Base-by-base conservation (phyloP, 1,140 invertebrate species). In the Uloborus diversus region DNA sequence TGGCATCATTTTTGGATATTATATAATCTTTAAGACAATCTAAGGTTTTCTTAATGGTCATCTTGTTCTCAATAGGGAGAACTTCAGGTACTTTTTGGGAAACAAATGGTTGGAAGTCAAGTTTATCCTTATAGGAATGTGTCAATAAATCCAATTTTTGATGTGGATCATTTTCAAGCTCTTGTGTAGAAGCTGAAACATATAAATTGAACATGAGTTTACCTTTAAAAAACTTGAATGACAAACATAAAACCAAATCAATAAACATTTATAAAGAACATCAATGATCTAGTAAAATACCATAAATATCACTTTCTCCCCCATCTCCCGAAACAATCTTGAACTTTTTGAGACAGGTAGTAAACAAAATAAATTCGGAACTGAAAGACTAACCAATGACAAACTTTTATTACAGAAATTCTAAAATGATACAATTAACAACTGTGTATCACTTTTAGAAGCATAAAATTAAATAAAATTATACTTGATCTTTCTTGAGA, bases 21-120 rank as follows among this genome's bases (percentile, higher is more conserved):
- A 76, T 76, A 20, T 25, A 62, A 23, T 76, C 73, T 56, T 76
- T 64, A 14, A 76, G 23, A 23, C 65, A 49, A 37, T 64, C 25
- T 42, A 76, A 62, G n/a, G 65, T 65, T 61, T 30, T 20, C 5
- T 56, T 76, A 17, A 76, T 17, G n/a, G 23, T 14, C 17, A 27
- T 9, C 28, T 28, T 27, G 23, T 27, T 27, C 27, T 28, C n/a
- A 25, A 14, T 49, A 42, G 20, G 51, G 35, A 2, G 3, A 9
- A 47, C 37, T 32, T 65, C 61, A 56, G 30, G 35, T 4, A 42
- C 33, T 56, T 49, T 73, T 49, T 17, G 4, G 49, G 56, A n/a
- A 49, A 33, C 20, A 49, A 32, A 30, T 49, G 56, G 20, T 14
- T 62, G 25, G 1, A 57, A 42, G 14, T 3, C n/a, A 51, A 33